Evolutionary conservation across 2,888 invertebrate genomes (phyloP), one percentile per base, ranked within the genome.

Genomic region (Maniola hyperantus): DNA sequence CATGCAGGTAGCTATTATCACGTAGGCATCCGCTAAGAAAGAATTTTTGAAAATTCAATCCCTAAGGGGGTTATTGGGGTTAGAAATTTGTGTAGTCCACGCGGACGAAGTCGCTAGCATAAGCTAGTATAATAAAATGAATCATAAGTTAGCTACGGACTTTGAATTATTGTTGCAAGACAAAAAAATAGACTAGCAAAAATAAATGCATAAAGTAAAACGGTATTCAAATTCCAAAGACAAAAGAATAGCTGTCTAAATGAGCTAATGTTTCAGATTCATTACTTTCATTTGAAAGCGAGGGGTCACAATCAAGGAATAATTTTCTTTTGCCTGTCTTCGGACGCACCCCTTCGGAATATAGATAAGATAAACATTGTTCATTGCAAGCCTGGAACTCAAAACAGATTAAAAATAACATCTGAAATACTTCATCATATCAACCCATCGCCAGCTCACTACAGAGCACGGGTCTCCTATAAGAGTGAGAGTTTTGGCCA

Each of bases 261-360:
- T 64, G 61, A 64, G 74, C 73, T 71, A 62, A 71, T 71, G 69
- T 74, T 75, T 71, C 59, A 61, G 69, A 76, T 76, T 83, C 79
- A 74, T 83, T 79, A 79, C 65, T 71, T 68, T 66, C 71, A 67
- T 77, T 81, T 80, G 75, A 78, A 62, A 69, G 54, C 68, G 66
- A 72, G 66, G 74, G 76, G 70, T 65, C 69, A 69, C 71, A 72
- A 69, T 66, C 54, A 70, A 67, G 55, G 69, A 64, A 67, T 72
- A 70, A 72, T 74, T 73, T 73, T 73, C 71, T 74, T 68, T 67
- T 69, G 68, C 61, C 54, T 64, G 68, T 70, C 71, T 70, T 67
- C 66, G 68, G 71, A 71, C 70, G 61, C 62, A 54, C 71, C 71
- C 71, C 66, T 11, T 55, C 50, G 59, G 53, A 65, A 62, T 64